Evolutionary conservation across 2,888 invertebrate genomes (phyloP).

Genomic region (Isoperla grammatica): DNA sequence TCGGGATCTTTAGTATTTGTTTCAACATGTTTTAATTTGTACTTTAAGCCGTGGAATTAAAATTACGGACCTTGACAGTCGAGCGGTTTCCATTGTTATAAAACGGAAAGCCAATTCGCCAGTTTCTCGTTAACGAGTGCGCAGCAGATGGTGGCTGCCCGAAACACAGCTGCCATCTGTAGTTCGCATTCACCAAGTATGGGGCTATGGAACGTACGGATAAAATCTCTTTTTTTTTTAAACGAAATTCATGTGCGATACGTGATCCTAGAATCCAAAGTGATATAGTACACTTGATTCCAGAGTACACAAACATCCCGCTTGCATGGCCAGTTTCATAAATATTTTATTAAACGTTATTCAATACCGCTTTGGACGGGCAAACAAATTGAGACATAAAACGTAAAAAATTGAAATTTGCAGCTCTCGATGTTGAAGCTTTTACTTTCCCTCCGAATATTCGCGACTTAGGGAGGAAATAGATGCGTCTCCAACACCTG

Average conservation of each 20-base stretch:
- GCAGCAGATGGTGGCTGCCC: background rate
- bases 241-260: conserved; percentile 9
- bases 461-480: background rate
- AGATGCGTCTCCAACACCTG: background rate
- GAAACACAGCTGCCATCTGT: background rate
- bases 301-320: no score
- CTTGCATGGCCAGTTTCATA: background rate
- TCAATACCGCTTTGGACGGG: background rate
- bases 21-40: no score
- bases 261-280: conserved; percentile 9
- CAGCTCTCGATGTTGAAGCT: background rate
- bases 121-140: background rate
- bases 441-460: background rate
- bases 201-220: conserved; percentile 6
- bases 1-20: no score
- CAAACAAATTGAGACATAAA: conserved; percentile 2
- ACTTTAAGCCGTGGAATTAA: no score
- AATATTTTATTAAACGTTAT: conserved; percentile 2
- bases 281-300: background rate
- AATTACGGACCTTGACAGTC: no score
- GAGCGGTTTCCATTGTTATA: no score
- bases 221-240: conserved; percentile 4
- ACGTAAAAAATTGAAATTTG: conserved; percentile 11
- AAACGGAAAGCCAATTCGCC: no score
- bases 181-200: background rate